These are phyloP conservation scores for Cancer borealis DNA, from an alignment of 2,888 invertebrate species.

Conservation along the genomic window DNA sequence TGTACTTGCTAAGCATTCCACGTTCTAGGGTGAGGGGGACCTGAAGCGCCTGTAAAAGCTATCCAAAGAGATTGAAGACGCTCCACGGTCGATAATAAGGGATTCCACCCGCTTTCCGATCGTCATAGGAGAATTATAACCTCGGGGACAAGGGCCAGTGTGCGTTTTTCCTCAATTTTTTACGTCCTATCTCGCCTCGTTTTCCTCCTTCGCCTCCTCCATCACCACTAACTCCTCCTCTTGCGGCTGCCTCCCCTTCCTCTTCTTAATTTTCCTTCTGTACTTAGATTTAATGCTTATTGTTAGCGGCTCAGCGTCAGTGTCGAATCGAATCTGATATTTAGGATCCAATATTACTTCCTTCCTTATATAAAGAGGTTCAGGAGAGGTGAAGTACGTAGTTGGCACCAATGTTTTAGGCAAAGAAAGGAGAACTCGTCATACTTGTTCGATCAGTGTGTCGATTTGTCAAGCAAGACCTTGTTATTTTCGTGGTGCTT, in stretches of 20 bases:
- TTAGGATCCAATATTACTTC: background rate
- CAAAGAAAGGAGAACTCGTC: background rate
- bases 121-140: constrained; percentile 43
- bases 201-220: constrained; percentile 36
- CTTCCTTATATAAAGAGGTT: background rate
- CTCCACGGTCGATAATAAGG: constrained; percentile 52
- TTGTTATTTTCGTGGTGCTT: background rate
- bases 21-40: background rate
- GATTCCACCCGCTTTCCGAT: constrained; percentile 49
- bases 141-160: constrained; percentile 24
- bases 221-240: background rate
- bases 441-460: background rate
- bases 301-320: background rate
- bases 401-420: background rate
- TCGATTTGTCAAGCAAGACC: background rate
- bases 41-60: background rate
- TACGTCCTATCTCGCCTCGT: background rate
- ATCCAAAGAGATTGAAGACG: constrained; percentile 50
- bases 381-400: background rate
- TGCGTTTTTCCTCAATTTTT: constrained; percentile 47
- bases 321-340: background rate
- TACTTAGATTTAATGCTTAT: background rate
- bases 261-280: constrained; percentile 21
- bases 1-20: background rate
- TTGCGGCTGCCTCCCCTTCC: background rate